phyloP scores from a whole-genome alignment of 2,113 vertebrate species.

The Nibea coibor region DNA sequence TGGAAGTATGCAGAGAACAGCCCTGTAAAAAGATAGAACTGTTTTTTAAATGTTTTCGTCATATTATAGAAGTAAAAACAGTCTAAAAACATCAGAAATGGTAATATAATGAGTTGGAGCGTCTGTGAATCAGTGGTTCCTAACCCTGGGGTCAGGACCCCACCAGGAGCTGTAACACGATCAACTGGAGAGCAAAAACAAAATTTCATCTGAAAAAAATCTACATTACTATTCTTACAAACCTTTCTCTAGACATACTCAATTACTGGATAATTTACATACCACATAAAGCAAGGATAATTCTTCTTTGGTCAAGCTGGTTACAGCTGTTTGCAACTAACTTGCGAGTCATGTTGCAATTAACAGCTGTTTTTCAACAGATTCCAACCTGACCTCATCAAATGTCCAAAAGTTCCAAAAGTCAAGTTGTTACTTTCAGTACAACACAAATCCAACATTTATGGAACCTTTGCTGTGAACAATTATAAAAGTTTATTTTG shows the following conservation, averaged over 20 bases:
- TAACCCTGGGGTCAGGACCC: background rate
- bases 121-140: background rate
- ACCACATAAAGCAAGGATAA: background rate
- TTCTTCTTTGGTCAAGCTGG: background rate
- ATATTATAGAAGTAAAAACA: background rate
- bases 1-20: constrained; percentile 94
- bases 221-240: no score
- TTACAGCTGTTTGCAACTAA: background rate
- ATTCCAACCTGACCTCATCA: no score
- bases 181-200: no score
- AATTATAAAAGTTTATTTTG: background rate
- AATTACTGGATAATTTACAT: no score
- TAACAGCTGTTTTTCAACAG: no score
- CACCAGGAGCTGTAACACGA: no score
- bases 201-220: no score
- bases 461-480: background rate
- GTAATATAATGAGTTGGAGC: background rate
- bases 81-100: background rate
- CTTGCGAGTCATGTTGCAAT: no score
- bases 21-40: constrained; percentile 76
- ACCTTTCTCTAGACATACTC: no score
- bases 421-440: background rate
- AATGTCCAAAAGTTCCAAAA: no score
- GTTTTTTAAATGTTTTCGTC: background rate
- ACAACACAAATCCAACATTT: background rate